These are phyloP conservation scores for Hydriomena furcata DNA, from an alignment of 2,888 invertebrate genomes.

Conservation along the genomic window DNA sequence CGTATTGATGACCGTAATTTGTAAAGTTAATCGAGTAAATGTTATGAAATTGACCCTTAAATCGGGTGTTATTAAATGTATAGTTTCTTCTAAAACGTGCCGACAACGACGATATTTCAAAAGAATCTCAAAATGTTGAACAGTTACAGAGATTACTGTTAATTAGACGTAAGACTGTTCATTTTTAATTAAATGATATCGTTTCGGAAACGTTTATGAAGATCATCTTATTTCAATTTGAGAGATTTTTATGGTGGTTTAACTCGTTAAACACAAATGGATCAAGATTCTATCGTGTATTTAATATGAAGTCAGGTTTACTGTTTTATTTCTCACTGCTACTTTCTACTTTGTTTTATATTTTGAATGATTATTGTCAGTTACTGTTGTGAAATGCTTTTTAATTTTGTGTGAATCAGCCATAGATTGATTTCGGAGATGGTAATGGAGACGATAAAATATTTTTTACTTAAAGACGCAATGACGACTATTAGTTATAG, in stretches of 20 bases:
- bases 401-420: constrained; percentile 9
- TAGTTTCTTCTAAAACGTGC: constrained; percentile 44
- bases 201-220: constrained; percentile 41
- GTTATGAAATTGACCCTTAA: constrained; percentile 68
- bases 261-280: constrained; percentile 40
- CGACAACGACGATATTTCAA: constrained; percentile 35
- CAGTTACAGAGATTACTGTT: constrained; percentile 42
- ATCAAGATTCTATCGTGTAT: constrained; percentile 37
- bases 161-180: constrained; percentile 45
- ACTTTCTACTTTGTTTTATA: constrained; percentile 31
- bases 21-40: constrained; percentile 62
- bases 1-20: constrained; percentile 66
- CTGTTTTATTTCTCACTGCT: constrained; percentile 34
- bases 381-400: constrained; percentile 10
- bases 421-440: too few relatives aligned
- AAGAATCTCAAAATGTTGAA: constrained; percentile 28
- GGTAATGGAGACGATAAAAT: too few relatives aligned
- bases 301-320: constrained; percentile 35
- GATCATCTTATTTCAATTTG: constrained; percentile 39
- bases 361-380: constrained; percentile 15
- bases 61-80: constrained; percentile 64
- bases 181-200: constrained; percentile 43
- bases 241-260: constrained; percentile 37
- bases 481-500: too few relatives aligned
- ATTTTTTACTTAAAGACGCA: too few relatives aligned